Evolutionary conservation across 1,140 invertebrate species (phyloP).

Genomic region (Cydia strobilella): DNA sequence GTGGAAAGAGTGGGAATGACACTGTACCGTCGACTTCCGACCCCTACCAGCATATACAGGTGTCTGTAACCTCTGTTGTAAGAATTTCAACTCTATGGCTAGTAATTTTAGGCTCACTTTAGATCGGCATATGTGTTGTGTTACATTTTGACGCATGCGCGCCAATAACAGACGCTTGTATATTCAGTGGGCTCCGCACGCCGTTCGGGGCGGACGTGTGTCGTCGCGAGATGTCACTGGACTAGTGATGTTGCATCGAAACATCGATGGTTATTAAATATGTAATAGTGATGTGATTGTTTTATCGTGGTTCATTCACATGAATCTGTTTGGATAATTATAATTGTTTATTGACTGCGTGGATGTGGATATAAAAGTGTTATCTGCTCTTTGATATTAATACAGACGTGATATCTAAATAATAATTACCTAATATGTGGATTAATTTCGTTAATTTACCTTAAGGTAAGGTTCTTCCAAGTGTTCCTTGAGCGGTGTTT

Average conservation of each 20-base stretch:
- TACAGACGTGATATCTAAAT: too few relatives aligned
- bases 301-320: not conserved
- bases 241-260: constrained; percentile 25
- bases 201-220: not conserved
- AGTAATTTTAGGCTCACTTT: not conserved
- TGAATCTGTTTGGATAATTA: not conserved
- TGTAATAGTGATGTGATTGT: constrained; percentile 16
- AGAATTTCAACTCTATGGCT: constrained; percentile 39
- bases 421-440: not conserved
- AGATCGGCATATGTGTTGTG: constrained; percentile 35
- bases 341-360: not conserved
- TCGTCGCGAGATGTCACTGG: not conserved
- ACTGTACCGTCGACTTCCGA: constrained; percentile 75
- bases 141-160: constrained; percentile 41
- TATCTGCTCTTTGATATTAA: not conserved
- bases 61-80: constrained; percentile 50
- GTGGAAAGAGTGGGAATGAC: constrained; percentile 74
- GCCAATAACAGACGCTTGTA: constrained; percentile 29
- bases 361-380: not conserved
- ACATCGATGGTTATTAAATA: constrained; percentile 24
- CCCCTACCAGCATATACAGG: constrained; percentile 70
- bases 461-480: not conserved
- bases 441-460: not conserved
- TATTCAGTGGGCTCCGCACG: constrained; percentile 22
- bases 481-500: too few relatives aligned